Evolutionary conservation across 2,113 vertebrate species (phyloP), one percentile per base, ranked within the genome.

Genomic region (Lepidothrix coronata): DNA sequence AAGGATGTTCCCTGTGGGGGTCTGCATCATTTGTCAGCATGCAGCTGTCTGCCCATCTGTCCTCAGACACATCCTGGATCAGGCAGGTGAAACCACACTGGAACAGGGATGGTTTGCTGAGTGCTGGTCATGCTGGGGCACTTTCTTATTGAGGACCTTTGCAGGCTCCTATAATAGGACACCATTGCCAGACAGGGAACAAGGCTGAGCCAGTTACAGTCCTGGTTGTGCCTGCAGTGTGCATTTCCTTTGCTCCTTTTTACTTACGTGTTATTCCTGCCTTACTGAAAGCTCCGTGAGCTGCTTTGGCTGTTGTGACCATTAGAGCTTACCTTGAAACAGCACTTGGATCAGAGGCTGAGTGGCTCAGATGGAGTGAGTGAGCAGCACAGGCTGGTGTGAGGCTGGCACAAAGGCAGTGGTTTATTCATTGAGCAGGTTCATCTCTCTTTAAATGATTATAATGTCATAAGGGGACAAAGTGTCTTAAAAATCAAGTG

Each of bases 381-480:
- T 0, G 0, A 71, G 46, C 18, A 51, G 71, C 55, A 51, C 21
- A 65, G 52, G 21, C 16, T 66, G 12, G 8, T 17, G 6, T 63
- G 21, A 57, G 33, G 24, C 43, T 72, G 58, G 39, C 35, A 52
- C 19, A 23, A 89, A 88, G 59, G 48, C 21, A 62, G 16, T 35
- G n/a, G 28, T 30, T 63, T 85, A 24, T n/a, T 89, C 2, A 4
- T 28, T 61, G 31, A 61, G 27, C 27, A 55, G 13, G 54, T 59
- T 31, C 8, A 37, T 66, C 49, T 73, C 76, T 35, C 25, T 46
- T 72, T 55, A 59, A 72, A 23, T 85, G 0, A 35, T 72, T 81
- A 67, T 65, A 58, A 20, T 2, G 0, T 57, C 12, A 1, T 55
- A 43, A 37, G 16, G 13, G 27, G 21, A 39, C 21, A 28, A 10